Base-by-base conservation (phyloP, 2,113 vertebrate genomes). In the Elephas maximus region DNA sequence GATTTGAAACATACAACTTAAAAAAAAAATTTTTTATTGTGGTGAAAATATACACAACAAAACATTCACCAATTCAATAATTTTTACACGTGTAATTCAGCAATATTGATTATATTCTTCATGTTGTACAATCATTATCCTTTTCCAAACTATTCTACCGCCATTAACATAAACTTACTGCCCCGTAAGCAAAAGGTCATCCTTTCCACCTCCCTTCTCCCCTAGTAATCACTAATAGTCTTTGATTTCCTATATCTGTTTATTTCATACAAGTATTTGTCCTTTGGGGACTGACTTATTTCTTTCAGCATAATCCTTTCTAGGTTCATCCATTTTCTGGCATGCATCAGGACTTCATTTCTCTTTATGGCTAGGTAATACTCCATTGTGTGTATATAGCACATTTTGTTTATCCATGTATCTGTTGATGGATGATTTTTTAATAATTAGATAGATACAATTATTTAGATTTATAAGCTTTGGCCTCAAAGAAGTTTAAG, bases 381-480 rank as follows among this genome's bases (percentile, higher is more conserved):
- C 7, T 37, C 71, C 30, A 73, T 5, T 74, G 20, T 41, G 21
- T 74, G 15, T 74, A 20, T 74, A 41, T 74, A 57, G 53, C 53
- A 12, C 53, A 57, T 74, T 41, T 41, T 74, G 18, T 74, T 74
- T 74, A 37, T 20, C 37, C 20, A 23, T 41, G 20, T 9, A 74
- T 41, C 73, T 74, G 11, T 33, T 69, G 30, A 69, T 69, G 65
- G 48, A 60, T 84, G 33, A 84, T 24, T 93, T 45, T 87, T 77
- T 14, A 48, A 37, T 74, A 87, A 53, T 87, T 73, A 92, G 41
- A 11, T 71, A 88, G 33, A 63, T 79, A 5, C 37, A 45, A 65
- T 67, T 88, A 76, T 51, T 71, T 37, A 94, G 74, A 94, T 92
- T 87, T 96, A 60, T 6, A 90, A 90, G 73, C 45, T 77, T 87